phyloP scores from a whole-genome alignment of 2,797 vertebrate genomes.

The Macrochelys suwanniensis region DNA sequence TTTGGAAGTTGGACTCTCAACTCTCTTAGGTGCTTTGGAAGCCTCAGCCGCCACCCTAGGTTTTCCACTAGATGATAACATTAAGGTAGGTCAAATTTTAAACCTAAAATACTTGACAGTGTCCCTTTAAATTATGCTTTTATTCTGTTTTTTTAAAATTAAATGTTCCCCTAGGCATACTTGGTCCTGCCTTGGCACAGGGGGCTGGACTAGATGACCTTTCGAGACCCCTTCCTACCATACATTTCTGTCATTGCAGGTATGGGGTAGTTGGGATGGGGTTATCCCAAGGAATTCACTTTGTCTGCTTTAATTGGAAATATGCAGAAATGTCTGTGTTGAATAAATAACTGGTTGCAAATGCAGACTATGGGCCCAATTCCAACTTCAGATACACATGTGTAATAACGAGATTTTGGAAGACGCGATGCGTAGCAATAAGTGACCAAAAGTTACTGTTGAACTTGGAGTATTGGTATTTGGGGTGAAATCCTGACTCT shows the following conservation, averaged over 20 bases:
- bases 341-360: not conserved
- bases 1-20: not conserved
- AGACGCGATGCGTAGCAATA: conserved; percentile 46
- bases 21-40: not conserved
- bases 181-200: not conserved
- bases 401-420: conserved; percentile 45
- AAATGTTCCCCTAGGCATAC: not conserved
- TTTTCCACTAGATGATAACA: conserved; percentile 47
- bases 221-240: not conserved
- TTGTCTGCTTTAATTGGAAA: conserved; percentile 51
- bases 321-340: not conserved
- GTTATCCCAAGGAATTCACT: conserved; percentile 66
- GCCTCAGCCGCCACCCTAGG: not conserved
- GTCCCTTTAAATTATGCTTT: conserved; percentile 57
- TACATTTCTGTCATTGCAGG: conserved; percentile 18
- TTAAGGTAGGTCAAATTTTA: conserved; percentile 65
- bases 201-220: not conserved
- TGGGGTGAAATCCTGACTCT: conserved; percentile 68
- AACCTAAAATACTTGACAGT: conserved; percentile 52
- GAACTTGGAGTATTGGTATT: conserved; percentile 59
- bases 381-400: conserved; percentile 37
- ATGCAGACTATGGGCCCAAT: not conserved
- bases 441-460: conserved; percentile 72
- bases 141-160: conserved; percentile 66
- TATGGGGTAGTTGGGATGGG: conserved; percentile 46